A percentile compares a stretch with the other conserved stretches of the same genome.
Conservation (phyloP, 2,888 invertebrate species). For the Pediacus dermestoides region DNA sequence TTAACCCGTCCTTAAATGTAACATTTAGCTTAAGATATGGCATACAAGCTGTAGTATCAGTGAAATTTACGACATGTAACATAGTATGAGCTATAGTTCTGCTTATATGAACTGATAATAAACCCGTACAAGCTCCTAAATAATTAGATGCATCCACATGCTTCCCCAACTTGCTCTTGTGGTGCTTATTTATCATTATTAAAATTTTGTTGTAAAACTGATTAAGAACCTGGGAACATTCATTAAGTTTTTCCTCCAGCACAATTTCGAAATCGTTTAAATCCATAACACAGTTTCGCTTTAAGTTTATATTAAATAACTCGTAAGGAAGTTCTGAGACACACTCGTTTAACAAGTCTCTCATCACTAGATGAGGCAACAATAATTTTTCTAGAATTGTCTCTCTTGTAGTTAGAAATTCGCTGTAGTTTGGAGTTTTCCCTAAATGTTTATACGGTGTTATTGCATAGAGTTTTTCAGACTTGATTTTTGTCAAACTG, state of each 20-base stretch:
- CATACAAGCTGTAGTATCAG: slow-evolving; percentile 48
- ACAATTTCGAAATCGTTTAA: slow-evolving; percentile 26
- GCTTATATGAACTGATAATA: slow-evolving; percentile 61
- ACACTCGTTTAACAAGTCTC: slow-evolving; percentile 56
- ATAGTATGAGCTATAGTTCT: slow-evolving; percentile 66
- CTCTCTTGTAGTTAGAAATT: slow-evolving; percentile 57
- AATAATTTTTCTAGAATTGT: slow-evolving; percentile 57
- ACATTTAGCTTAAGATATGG: slow-evolving; percentile 51
- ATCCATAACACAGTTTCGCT: slow-evolving; percentile 23
- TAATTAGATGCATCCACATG: slow-evolving; percentile 13
- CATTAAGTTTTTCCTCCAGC: slow-evolving; percentile 28
- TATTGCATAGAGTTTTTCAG: slow-evolving; percentile 51
- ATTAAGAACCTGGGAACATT: slow-evolving; percentile 24
- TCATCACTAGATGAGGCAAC: slow-evolving; percentile 60
- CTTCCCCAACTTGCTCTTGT: slow-evolving; percentile 3
- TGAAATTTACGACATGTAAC: slow-evolving; percentile 56
- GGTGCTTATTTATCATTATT: slow-evolving; percentile 21
- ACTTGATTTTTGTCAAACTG: slow-evolving; percentile 58
- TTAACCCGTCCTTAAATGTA: slow-evolving; percentile 55
- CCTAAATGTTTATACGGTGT: slow-evolving; percentile 59
- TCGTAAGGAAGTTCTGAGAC: slow-evolving; percentile 52
- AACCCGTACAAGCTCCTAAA: slow-evolving; percentile 37
- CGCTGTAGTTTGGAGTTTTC: slow-evolving; percentile 56
- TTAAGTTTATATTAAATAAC: slow-evolving; percentile 52
- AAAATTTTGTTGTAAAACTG: slow-evolving; percentile 30